phyloP scores from a whole-genome alignment of 2,888 invertebrate species.

The Brachyopa scutellaris region DNA sequence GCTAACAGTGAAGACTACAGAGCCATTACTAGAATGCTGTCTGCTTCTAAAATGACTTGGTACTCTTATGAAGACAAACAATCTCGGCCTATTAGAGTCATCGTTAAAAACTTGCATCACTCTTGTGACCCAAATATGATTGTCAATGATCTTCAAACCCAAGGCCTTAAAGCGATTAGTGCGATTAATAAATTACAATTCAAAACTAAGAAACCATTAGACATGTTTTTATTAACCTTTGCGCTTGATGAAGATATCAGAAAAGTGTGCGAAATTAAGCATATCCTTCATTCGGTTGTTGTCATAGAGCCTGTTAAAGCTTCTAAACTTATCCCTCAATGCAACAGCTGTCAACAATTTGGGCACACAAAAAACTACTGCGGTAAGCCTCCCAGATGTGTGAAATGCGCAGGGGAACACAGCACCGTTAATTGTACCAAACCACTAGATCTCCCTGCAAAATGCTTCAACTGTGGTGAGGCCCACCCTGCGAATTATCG shows the following conservation, averaged over 20 bases:
- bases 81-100: background rate
- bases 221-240: constrained; percentile 4
- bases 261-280: constrained; percentile 15
- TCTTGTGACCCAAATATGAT: background rate
- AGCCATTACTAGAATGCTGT: background rate
- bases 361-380: background rate
- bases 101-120: no score
- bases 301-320: background rate
- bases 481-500: constrained; percentile 14
- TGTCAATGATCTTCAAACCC: background rate
- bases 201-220: background rate
- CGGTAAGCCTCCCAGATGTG: background rate
- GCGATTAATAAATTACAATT: background rate
- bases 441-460: background rate
- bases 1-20: background rate
- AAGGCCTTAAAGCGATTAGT: background rate
- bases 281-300: background rate
- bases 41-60: no score
- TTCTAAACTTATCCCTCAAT: background rate
- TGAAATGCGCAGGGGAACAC: constrained; percentile 3
- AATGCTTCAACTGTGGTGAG: constrained; percentile 8
- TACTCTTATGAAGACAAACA: no score
- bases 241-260: background rate
- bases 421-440: constrained; percentile 12
- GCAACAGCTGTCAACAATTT: constrained; percentile 19